phyloP scores from a whole-genome alignment of 2,113 vertebrate species.

The Marmota flaviventris region DNA sequence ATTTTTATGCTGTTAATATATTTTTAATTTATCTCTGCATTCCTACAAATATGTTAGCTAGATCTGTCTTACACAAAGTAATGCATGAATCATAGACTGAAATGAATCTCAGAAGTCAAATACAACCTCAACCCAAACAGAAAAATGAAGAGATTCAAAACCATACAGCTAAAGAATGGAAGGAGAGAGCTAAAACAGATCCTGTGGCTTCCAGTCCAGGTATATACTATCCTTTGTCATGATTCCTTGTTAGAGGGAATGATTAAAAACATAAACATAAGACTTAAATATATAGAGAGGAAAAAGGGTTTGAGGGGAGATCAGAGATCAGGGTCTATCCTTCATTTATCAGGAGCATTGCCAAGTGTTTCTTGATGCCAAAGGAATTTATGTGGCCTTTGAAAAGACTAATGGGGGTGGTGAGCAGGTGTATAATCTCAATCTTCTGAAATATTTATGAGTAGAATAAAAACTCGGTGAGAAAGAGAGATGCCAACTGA shows the following conservation, averaged over 20 bases:
- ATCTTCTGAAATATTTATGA: neutral
- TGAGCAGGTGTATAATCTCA: neutral
- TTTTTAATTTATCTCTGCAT: neutral
- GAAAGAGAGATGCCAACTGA: neutral
- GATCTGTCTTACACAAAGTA: neutral
- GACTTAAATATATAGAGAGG: neutral
- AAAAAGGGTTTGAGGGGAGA: neutral
- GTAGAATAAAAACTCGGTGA: neutral
- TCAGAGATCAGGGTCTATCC: neutral
- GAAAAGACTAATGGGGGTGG: neutral
- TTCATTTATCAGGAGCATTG: neutral
- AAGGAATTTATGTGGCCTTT: neutral
- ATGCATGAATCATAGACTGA: neutral
- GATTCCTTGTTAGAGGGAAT: neutral
- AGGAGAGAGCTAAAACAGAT: neutral
- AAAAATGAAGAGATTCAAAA: conserved; percentile 9
- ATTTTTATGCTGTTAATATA: neutral
- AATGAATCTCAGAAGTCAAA: neutral
- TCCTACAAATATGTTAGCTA: neutral
- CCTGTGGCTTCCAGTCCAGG: neutral
- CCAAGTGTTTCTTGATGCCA: neutral
- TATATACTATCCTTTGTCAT: neutral
- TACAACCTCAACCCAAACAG: neutral
- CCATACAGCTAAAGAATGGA: neutral
- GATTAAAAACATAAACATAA: neutral